Evolutionary conservation across 1,140 invertebrate species (phyloP).

Genomic region (Hormaphis cornu): DNA sequence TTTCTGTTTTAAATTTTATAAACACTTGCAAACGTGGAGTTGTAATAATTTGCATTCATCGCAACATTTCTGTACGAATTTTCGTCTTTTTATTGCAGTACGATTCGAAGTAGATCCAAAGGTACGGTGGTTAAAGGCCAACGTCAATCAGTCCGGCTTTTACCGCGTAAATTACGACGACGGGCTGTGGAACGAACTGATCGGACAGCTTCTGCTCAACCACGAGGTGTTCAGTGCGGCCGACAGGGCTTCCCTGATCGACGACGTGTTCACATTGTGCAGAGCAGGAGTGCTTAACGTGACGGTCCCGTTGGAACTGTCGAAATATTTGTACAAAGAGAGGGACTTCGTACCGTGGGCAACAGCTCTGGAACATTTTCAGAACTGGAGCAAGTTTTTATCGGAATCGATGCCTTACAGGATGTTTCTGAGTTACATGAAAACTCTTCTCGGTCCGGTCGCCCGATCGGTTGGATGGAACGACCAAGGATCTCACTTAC

Average conservation of each 20-base stretch:
- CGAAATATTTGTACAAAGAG: slow-evolving; percentile 61
- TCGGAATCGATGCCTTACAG: slow-evolving; percentile 57
- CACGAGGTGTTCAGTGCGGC: slow-evolving; percentile 58
- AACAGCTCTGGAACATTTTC: slow-evolving; percentile 58
- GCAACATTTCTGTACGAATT: too few species aligned
- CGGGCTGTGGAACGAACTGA: slow-evolving; percentile 63
- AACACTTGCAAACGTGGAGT: too few species aligned
- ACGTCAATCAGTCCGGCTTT: slow-evolving; percentile 76
- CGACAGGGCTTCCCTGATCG: slow-evolving; percentile 63
- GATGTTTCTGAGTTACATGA: slow-evolving; percentile 53
- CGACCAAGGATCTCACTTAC: slow-evolving; percentile 55
- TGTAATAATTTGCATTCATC: too few species aligned
- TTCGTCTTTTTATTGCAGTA: slow-evolving; percentile 48
- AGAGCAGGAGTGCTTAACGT: slow-evolving; percentile 63
- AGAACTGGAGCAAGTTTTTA: slow-evolving; percentile 56
- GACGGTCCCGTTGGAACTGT: slow-evolving; percentile 55
- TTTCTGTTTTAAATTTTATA: too few species aligned
- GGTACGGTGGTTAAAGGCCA: slow-evolving; percentile 72
- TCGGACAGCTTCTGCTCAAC: slow-evolving; percentile 56
- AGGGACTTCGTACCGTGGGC: slow-evolving; percentile 65
- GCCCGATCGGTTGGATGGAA: slow-evolving; percentile 55
- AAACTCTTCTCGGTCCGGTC: slow-evolving; percentile 51
- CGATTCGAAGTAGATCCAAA: slow-evolving; percentile 54
- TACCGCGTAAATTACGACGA: slow-evolving; percentile 78
- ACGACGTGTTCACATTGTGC: slow-evolving; percentile 60